Evolutionary conservation across 2,113 vertebrate genomes (phyloP), one percentile per base, ranked within the genome.

Genomic region (Leptobrachium ailaonicum): DNA sequence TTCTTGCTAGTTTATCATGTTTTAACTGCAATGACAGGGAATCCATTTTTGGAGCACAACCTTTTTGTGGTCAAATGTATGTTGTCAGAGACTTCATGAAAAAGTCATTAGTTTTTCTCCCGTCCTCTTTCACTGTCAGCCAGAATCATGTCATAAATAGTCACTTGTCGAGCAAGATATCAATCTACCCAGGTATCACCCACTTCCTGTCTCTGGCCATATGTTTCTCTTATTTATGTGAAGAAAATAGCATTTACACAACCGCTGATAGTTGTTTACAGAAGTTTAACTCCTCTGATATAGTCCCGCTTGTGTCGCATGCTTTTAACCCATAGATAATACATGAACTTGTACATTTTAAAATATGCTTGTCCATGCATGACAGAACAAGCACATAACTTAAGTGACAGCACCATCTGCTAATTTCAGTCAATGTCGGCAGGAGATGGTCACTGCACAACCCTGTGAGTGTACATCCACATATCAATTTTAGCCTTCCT

Each of bases 171-270:
- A 87, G 88, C 82, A 86, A 90, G 90, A 90, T 88, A 85, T 83
- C 88, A 86, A 88, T 89, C 92, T 88, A 79, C 85, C 83, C 91
- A 91, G 90, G 93, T 91, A 94, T 90, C 89, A 93, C 88, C 90
- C 86, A 89, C 88, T 89, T 91, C 91, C 92, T 92, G 94, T 95
- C 92, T 92, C 87, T 2, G 88, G 88, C 95, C 96, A 93, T 94
- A 94, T 96, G 95, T 92, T 95, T 92, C 91, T 89, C 91, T 93
- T 95, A 90, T 93, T 95, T 94, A 91, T 92, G 93, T 94, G 94
- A 92, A 92, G 91, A 92, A 94, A 94, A 94, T 89, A 92, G 89
- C 92, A 90, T 93, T 92, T 93, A 91, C 93, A 94, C 90, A 92
- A 88, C 84, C 84, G 76, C 88, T 88, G 86, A 87, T 88, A 84